Evolutionary conservation across 1,140 invertebrate species (phyloP).

Genomic region (Aphaenogaster rudis): DNA sequence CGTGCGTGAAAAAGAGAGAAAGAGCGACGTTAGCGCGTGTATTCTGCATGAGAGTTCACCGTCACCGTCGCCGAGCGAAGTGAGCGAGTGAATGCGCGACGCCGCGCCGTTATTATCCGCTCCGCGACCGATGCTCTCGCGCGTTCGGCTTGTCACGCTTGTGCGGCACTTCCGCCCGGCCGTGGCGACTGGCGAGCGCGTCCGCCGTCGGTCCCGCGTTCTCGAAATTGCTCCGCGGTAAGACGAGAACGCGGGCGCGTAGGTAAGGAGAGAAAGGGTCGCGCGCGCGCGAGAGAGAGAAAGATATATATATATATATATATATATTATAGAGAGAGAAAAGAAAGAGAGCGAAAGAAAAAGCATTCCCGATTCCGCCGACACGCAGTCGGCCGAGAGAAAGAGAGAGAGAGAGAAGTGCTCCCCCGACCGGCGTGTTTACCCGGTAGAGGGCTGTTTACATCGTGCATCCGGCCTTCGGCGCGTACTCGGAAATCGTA

Average conservation of each 20-base stretch:
- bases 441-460: slow-evolving; percentile 42
- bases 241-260: neutral
- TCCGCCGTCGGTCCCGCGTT: neutral
- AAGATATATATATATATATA: too few relatives aligned
- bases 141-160: slow-evolving; percentile 34
- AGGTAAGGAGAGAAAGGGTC: neutral
- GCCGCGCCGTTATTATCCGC: slow-evolving; percentile 64
- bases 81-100: slow-evolving; percentile 26
- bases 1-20: neutral
- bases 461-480: neutral
- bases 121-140: slow-evolving; percentile 62
- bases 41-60: neutral
- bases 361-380: neutral
- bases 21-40: slow-evolving; percentile 20
- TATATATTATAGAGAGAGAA: neutral
- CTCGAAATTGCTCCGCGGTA: neutral
- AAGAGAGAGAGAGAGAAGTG: neutral
- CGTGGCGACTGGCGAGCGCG: neutral
- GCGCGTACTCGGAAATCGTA: slow-evolving; percentile 10
- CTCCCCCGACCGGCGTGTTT: neutral
- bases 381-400: neutral
- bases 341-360: too few relatives aligned
- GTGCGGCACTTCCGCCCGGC: slow-evolving; percentile 29
- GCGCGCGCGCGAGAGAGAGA: too few relatives aligned
- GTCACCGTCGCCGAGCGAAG: neutral